phyloP scores from a whole-genome alignment of 2,888 invertebrate genomes.

The Desoria tigrina region DNA sequence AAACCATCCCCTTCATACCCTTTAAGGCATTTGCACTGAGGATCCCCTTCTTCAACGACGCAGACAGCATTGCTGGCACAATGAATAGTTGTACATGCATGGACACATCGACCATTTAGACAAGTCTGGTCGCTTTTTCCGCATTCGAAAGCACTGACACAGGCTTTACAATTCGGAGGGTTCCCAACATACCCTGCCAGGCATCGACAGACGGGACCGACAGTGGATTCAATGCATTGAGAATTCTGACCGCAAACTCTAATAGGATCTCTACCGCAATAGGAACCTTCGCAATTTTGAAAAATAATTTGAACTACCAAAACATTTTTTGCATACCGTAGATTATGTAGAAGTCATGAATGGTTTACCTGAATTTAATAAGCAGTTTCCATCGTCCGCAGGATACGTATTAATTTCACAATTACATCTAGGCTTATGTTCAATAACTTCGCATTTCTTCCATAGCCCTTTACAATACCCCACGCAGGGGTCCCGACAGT shows the following conservation, averaged over 20 bases:
- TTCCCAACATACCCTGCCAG: conserved; percentile 46
- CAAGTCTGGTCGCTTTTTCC: conserved; percentile 53
- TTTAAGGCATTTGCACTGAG: conserved; percentile 46
- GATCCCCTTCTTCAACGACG: conserved; percentile 49
- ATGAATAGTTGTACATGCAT: conserved; percentile 51
- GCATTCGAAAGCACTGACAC: conserved; percentile 50
- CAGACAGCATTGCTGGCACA: conserved; percentile 52
- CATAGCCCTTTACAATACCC: conserved; percentile 51
- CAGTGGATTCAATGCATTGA: conserved; percentile 51
- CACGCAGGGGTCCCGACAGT: conserved; percentile 52
- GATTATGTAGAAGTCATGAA: background rate
- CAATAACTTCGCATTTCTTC: conserved; percentile 52
- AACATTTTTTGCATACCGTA: background rate
- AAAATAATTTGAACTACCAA: background rate
- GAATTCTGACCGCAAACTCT: conserved; percentile 53
- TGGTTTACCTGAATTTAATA: conserved; percentile 46
- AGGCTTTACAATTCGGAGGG: conserved; percentile 53
- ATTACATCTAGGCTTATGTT: conserved; percentile 50
- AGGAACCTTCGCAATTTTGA: conserved; percentile 44
- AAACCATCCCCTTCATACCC: conserved; percentile 52
- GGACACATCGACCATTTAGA: conserved; percentile 52
- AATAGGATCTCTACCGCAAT: conserved; percentile 52
- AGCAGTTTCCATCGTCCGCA: conserved; percentile 52
- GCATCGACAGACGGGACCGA: conserved; percentile 38
- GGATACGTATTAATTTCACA: conserved; percentile 53